Evolutionary conservation across 2,797 vertebrate genomes (phyloP), one percentile per base, ranked within the genome.

Genomic region (Ataeniobius toweri): DNA sequence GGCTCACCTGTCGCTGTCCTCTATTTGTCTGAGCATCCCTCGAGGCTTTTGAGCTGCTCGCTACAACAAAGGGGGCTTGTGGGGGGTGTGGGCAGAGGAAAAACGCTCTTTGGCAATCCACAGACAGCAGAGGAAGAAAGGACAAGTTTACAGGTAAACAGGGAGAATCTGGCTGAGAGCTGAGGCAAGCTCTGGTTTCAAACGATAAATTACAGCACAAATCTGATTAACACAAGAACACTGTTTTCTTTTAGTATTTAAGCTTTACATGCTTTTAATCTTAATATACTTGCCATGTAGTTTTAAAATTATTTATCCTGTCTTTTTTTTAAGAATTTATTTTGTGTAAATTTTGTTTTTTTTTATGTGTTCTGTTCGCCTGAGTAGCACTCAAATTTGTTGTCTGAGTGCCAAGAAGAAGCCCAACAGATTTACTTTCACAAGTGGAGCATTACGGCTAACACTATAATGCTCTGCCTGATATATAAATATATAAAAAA

Each of bases 101-200:
- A 84, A 83, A 79, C 10, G 83, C 86, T 90, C 86, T 81, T 81
- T 70, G 63, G 85, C 82, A 83, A 77, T 88, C 84, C 79, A 77
- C 88, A 92, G 89, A 91, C 87, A 89, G 90, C 89, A 87, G 56
- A 76, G 80, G 82, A 83, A 86, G 74, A 91, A 80, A 90, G 87
- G 88, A 92, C 78, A 88, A 80, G 90, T 93, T 93, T 89, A 91
- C 91, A 93, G 92, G 92, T 93, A 92, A 93, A 93, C 61, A 91
- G 89, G 89, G 74, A 89, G 91, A 86, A 88, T 89, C 87, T 88
- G 90, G 82, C 82, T 81, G 75, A 67, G 82, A 83, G 86, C 83
- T 2, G 79, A 89, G 81, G 74, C 41, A 13, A 81, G 82, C 82
- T 91, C 58, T 16, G 75, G 85, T 92, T 92, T 91, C 86, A 86